These are phyloP conservation scores for Zoanthus gigantus DNA, from an alignment of 92 coral and sea anemone genomes.

Conservation along the genomic window DNA sequence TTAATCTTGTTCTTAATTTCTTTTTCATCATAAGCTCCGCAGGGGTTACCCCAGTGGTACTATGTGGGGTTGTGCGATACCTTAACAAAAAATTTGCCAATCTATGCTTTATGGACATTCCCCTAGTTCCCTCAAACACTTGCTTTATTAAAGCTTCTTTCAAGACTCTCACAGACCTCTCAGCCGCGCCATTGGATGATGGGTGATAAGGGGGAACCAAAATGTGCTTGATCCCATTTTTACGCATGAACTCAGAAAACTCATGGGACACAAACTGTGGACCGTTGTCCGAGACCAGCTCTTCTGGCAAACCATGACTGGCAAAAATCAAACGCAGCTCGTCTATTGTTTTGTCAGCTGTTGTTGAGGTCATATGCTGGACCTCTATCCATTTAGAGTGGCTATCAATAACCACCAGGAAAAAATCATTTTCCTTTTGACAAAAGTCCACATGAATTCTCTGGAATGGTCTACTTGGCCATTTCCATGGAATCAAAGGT, in stretches of 20 bases:
- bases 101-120: too few species aligned
- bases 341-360: constrained; percentile 30
- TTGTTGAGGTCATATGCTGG: neutral
- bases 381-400: constrained; percentile 37
- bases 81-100: neutral
- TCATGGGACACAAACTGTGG: constrained; percentile 44
- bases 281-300: constrained; percentile 38
- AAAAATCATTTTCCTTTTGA: constrained; percentile 31
- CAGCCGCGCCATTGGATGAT: constrained; percentile 54
- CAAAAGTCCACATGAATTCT: constrained; percentile 61
- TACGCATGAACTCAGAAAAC: constrained; percentile 17
- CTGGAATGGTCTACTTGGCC: constrained; percentile 69
- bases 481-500: constrained; percentile 73
- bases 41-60: neutral
- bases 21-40: constrained; percentile 10
- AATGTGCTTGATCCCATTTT: constrained; percentile 38
- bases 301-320: constrained; percentile 38
- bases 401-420: constrained; percentile 40
- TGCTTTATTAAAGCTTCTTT: constrained; percentile 15
- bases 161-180: constrained; percentile 28
- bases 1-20: neutral
- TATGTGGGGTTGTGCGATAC: constrained; percentile 22
- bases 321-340: constrained; percentile 36
- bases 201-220: constrained; percentile 49
- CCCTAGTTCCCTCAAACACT: constrained; percentile 37